phyloP scores from a whole-genome alignment of 2,797 vertebrate species.

The Lates japonicus region DNA sequence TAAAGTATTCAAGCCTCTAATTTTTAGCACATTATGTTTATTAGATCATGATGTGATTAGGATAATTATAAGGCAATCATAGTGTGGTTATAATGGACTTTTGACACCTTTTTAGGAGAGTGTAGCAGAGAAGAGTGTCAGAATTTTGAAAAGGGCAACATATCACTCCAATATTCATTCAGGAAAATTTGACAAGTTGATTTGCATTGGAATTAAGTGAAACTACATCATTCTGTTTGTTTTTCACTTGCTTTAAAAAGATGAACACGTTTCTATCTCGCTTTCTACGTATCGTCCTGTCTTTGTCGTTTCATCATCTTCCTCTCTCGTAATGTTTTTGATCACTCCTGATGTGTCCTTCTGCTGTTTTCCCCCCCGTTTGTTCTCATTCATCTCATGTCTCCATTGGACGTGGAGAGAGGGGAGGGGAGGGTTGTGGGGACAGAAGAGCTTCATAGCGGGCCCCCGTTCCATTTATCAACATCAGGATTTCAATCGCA shows the following conservation, averaged over 20 bases:
- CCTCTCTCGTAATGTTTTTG: conserved; percentile 40
- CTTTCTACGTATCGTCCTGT: conserved; percentile 26
- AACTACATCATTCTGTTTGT: not conserved
- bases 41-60: conserved; percentile 73
- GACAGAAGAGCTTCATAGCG: conserved; percentile 72
- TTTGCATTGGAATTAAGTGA: conserved; percentile 17
- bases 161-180: conserved; percentile 21
- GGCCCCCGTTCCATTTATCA: conserved; percentile 75
- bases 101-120: conserved; percentile 48
- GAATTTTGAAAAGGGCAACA: conserved; percentile 36
- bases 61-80: conserved; percentile 58
- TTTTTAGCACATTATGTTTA: conserved; percentile 75
- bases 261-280: not conserved
- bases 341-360: conserved; percentile 56
- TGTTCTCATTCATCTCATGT: conserved; percentile 67
- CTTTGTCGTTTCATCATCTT: conserved; percentile 42
- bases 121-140: conserved; percentile 18
- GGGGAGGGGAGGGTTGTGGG: conserved; percentile 8
- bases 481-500: conserved; percentile 69
- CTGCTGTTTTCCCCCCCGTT: conserved; percentile 31
- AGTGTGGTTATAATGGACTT: conserved; percentile 49
- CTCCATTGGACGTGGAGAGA: conserved; percentile 59
- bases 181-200: conserved; percentile 26
- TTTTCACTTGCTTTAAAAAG: not conserved
- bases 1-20: conserved; percentile 68